phyloP scores from a whole-genome alignment of 2,888 invertebrate species.

The Dermolepida albohirtum region DNA sequence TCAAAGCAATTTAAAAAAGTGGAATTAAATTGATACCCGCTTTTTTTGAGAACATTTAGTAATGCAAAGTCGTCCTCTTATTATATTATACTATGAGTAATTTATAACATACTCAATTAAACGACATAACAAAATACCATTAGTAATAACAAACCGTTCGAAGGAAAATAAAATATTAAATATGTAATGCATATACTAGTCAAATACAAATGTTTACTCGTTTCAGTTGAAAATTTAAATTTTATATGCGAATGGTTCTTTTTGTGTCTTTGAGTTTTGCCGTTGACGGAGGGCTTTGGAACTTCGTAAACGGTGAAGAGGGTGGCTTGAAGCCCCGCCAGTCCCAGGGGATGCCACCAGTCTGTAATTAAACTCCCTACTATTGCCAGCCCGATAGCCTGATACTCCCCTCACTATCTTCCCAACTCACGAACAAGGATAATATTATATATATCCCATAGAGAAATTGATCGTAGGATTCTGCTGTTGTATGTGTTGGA shows the following conservation, averaged over 20 bases:
- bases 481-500: constrained; percentile 54
- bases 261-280: constrained; percentile 52
- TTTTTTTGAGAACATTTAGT: no score
- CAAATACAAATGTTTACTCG: constrained; percentile 28
- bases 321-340: constrained; percentile 59
- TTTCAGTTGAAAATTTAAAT: constrained; percentile 39
- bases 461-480: constrained; percentile 61
- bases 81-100: constrained; percentile 16
- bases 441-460: constrained; percentile 60
- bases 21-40: no score
- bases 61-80: neutral
- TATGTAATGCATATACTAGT: neutral
- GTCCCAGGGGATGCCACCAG: constrained; percentile 63
- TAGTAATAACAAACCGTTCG: constrained; percentile 19
- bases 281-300: constrained; percentile 51
- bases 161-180: neutral
- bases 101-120: constrained; percentile 18
- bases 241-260: constrained; percentile 48
- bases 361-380: constrained; percentile 65
- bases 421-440: constrained; percentile 59
- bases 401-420: constrained; percentile 56
- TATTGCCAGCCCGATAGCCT: constrained; percentile 56
- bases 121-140: constrained; percentile 18
- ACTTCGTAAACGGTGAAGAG: constrained; percentile 48
- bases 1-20: no score